phyloP scores from a whole-genome alignment of 2,113 vertebrate genomes.

The Toxostoma redivivum region DNA sequence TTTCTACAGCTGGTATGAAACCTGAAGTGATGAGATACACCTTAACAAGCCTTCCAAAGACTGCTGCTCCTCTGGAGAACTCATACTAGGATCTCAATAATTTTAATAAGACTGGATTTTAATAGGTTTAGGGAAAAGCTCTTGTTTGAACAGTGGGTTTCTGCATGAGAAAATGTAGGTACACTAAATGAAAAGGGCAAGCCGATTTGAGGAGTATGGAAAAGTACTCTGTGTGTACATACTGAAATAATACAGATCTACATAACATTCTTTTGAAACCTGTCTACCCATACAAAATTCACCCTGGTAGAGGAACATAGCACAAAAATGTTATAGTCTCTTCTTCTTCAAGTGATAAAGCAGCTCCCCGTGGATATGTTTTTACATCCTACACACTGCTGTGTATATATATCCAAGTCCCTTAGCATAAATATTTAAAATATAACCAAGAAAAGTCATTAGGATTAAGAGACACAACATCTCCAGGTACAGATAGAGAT shows the following conservation, averaged over 20 bases:
- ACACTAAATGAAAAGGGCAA: neutral
- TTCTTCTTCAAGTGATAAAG: neutral
- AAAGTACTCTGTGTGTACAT: neutral
- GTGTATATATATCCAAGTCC: neutral
- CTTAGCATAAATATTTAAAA: neutral
- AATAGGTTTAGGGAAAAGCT: neutral
- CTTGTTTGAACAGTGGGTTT: neutral
- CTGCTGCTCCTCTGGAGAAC: neutral
- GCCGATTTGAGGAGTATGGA: neutral
- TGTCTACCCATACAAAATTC: neutral
- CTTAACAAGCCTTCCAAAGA: neutral
- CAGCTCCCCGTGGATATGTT: neutral
- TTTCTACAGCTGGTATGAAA: neutral
- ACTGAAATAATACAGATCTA: neutral
- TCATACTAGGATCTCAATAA: neutral
- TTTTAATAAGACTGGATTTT: neutral
- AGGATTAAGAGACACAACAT: neutral
- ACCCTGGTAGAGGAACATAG: neutral
- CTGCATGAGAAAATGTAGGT: neutral
- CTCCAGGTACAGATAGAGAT: neutral
- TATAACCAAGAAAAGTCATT: neutral
- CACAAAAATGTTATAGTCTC: neutral
- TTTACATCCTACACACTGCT: neutral
- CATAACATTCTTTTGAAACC: neutral
- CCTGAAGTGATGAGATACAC: neutral